A percentile compares a stretch with the other conserved stretches of the same genome.
phyloP scores from a whole-genome alignment of 1,140 invertebrate species.

The Drosophila sproati region DNA sequence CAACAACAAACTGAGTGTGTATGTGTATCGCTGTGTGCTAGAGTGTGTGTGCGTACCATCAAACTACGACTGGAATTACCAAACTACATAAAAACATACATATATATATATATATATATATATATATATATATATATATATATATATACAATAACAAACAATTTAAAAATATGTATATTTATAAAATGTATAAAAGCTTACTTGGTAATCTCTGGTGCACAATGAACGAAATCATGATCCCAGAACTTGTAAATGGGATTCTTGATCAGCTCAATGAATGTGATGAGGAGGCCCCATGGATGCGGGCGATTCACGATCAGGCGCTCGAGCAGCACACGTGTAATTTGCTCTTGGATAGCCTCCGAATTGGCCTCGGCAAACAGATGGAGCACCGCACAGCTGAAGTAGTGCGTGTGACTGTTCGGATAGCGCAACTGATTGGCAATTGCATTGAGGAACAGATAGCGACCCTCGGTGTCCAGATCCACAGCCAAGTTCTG shows the following conservation, averaged over 20 bases:
- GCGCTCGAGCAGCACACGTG: constrained; percentile 97
- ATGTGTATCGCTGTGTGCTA: background rate
- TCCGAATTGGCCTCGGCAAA: constrained; percentile 99
- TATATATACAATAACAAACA: background rate
- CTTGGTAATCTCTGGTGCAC: constrained; percentile 99
- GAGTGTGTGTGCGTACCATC: background rate
- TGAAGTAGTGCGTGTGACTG: constrained; percentile 99
- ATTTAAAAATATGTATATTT: background rate
- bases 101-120: background rate
- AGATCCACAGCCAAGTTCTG: constrained; percentile 99
- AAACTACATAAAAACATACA: background rate
- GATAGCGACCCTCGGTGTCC: constrained; percentile 97
- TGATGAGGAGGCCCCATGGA: constrained; percentile 99
- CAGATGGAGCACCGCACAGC: constrained; percentile 97
- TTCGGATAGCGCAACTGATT: constrained; percentile 99
- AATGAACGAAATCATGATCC: constrained; percentile 99
- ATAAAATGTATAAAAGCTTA: constrained; percentile 85
- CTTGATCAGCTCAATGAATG: constrained; percentile 99
- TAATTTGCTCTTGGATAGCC: constrained; percentile 95
- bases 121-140: background rate
- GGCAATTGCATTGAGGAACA: constrained; percentile 99
- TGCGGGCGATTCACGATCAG: constrained; percentile 99
- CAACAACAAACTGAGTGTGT: background rate
- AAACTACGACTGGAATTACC: constrained; percentile 5
- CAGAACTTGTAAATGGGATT: constrained; percentile 99